Base-by-base conservation (phyloP, 1,140 invertebrate species). In the Drusus annulatus region DNA sequence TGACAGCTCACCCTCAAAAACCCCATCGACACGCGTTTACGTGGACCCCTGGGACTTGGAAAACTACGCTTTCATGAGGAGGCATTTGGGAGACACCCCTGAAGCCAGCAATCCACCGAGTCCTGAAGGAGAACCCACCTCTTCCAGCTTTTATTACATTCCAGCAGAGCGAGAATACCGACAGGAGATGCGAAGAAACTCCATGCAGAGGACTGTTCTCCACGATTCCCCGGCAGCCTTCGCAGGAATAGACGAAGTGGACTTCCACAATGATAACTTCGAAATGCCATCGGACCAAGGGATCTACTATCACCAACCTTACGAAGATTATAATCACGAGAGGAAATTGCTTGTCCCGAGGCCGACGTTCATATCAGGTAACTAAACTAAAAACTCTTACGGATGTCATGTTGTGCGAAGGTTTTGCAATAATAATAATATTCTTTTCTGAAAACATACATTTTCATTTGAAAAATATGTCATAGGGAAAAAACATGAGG, bases 1-100 rank as follows among this genome's bases (percentile, higher is more conserved):
- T 8, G 88, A 89, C 10, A 84, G 84, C 10, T 83, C 85, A 58
- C 80, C 80, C 6, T 86, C 85, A 3, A 83, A 79, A 50, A 85
- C 85, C 5, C 85, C 85, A n/a, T 88, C 86, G 65, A 87, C 86
- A 65, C 84, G 93, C 65, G 88, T 92, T 45, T 94, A 94, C 85
- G 89, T 94, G 1, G 93, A 94, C 85, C 93, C 93, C 8, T 94
- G 94, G 94, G 93, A 94, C 82, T 87, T 93, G 82, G 93, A 94
- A 84, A 93, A 93, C 82, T 93, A 93, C 83, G 92, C 91, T 17
- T 93, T 93, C 84, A 89, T 93, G 16, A 88, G 91, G 19, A 87
- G 91, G 56, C 92, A 93, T 79, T 88, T 90, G 45, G 88, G 90
- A 10, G 89, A 88, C 0, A 87, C 86, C n/a, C 83, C 89, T 5